Evolutionary conservation across 2,113 vertebrate genomes (phyloP), one percentile per base, ranked within the genome.

Genomic region (Talpa occidentalis): DNA sequence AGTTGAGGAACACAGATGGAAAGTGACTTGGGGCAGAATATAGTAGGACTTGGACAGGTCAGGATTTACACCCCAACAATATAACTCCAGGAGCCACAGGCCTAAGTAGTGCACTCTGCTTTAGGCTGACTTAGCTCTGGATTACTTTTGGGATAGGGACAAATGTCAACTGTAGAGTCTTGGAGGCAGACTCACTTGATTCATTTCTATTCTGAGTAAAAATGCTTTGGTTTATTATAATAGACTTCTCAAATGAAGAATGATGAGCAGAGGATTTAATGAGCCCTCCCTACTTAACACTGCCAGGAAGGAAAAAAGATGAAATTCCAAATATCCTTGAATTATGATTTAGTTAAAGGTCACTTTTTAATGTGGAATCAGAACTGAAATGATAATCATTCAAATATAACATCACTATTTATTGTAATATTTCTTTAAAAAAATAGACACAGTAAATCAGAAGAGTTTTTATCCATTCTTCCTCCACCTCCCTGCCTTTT

Each of bases 261-360:
- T 49, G 73, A 19, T 67, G 62, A 69, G 73, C 32, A 80, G 77
- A 69, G 37, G n/a, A 5, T 91, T 95, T 93, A 93, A 94, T 74
- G 78, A 95, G 37, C 44, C 32, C 44, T 93, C 12, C 11, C 56
- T 66, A 37, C 21, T 66, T 93, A 82, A 76, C 28, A 76, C 28
- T 69, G 81, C 56, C 59, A 49, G 37, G 59, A 80, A 86, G 30
- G 47, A 66, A 9, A 81, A 90, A 81, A 44, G 21, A 24, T 44
- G 52, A 56, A 86, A 87, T 88, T 59, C 30, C 62, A 85, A 95
- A 78, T 32, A 85, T 70, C 82, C 72, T 78, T 67, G 67, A 94
- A 85, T 94, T 47, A 66, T 73, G 59, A 81, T 77, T 92, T 88
- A 42, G 42, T 89, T 93, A 93, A 89, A 95, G 37, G 79, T 67